Evolutionary conservation across 2,888 invertebrate species (phyloP), one percentile per base, ranked within the genome.

Genomic region (Iphiclides podalirius): DNA sequence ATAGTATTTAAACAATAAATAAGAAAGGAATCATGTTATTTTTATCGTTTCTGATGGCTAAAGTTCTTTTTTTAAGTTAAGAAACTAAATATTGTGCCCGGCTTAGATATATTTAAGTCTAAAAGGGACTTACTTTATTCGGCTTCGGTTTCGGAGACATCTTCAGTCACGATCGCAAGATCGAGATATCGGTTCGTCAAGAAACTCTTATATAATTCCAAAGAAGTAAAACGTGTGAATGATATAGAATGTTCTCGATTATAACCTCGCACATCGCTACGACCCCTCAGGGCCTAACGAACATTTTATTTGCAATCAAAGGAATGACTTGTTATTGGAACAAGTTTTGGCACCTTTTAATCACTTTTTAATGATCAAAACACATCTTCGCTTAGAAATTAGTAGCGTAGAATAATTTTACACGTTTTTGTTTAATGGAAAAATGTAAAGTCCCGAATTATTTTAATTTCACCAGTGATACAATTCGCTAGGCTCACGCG

Each of bases 121-220:
- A 14, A 34, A 46, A 46, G 14, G 33, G 36, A 63, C 61, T 63
- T 53, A 63, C 61, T 31, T n/a, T n/a, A 60, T 73, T 76, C 56
- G 70, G 71, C 57, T 76, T 79, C 31, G 70, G 69, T 59, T 75
- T 76, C 11, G 82, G 81, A 40, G 82, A 70, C 81, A 83, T 82
- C 44, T 61, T 70, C 52, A 63, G 59, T 57, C 52, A 59, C 46
- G 48, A 38, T 47, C 39, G 39, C 28, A 43, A n/a, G 34, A 47
- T 41, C 34, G 33, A 47, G 37, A 55, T 44, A 13, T 41, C 15
- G 58, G 59, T 64, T 63, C 66, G 76, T 80, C 80, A 79, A 75
- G 74, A 76, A 73, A 79, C 71, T 72, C 76, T 67, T 58, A 61
- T 77, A 57, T 74, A 70, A 67, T 70, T 77, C 77, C 79, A 69